These are phyloP conservation scores for Campoplex capitator DNA, from an alignment of 2,888 invertebrate genomes.

Conservation along the genomic window DNA sequence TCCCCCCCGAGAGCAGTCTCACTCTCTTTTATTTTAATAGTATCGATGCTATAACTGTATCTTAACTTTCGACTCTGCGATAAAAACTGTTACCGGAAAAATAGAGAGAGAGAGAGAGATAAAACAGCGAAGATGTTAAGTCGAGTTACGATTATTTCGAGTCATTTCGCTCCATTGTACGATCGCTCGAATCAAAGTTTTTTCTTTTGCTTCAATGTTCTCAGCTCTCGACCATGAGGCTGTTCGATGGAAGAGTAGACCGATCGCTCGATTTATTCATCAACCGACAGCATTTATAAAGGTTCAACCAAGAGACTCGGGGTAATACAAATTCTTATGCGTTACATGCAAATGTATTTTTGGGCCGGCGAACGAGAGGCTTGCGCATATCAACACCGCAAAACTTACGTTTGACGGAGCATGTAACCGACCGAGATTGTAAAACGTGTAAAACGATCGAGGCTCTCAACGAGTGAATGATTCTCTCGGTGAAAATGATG, in stretches of 20 bases:
- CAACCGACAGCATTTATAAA: constrained; percentile 17
- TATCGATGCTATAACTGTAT: not conserved
- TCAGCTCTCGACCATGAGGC: constrained; percentile 32
- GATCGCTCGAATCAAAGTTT: constrained; percentile 52
- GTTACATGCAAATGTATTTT: constrained; percentile 6
- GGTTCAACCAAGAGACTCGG: constrained; percentile 14
- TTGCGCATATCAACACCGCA: constrained; percentile 50
- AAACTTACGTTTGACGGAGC: constrained; percentile 1
- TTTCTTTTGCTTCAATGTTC: constrained; percentile 24
- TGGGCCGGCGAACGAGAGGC: not conserved
- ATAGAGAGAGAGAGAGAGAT: constrained; percentile 6
- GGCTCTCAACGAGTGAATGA: constrained; percentile 53
- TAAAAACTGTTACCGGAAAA: constrained; percentile 1
- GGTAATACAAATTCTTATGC: constrained; percentile 26
- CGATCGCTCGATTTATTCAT: constrained; percentile 46
- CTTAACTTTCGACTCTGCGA: constrained; percentile 4
- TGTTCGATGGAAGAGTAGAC: not conserved
- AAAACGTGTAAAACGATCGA: not conserved
- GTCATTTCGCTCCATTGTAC: constrained; percentile 50
- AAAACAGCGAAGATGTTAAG: not conserved
- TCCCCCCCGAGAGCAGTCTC: constrained; percentile 9
- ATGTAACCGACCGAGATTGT: not conserved
- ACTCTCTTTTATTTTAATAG: constrained; percentile 1
- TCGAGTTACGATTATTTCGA: constrained; percentile 44
- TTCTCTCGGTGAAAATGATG: constrained; percentile 68